Evolutionary conservation across 2,888 invertebrate genomes (phyloP).

Genomic region (Parnassius smintheus): DNA sequence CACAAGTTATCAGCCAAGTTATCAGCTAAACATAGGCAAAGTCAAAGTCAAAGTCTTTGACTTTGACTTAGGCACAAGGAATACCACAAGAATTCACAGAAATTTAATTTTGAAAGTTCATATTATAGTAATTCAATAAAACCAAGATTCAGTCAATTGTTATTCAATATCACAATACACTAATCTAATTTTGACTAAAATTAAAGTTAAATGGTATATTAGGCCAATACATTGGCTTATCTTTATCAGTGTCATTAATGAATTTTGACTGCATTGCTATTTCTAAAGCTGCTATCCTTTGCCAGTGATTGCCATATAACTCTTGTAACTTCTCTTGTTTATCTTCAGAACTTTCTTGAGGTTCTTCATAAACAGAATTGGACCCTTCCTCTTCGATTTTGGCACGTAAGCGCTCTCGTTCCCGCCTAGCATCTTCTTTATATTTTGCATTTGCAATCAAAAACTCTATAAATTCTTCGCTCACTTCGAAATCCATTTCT

Average conservation of each 20-base stretch:
- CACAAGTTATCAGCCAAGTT: too few species aligned
- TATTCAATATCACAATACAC: too few species aligned
- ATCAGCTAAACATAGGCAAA: too few species aligned
- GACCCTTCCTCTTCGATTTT: conserved; percentile 38
- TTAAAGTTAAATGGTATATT: conserved; percentile 83
- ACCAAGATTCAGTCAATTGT: too few species aligned
- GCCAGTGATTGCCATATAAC: conserved; percentile 84
- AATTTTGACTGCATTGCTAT: conserved; percentile 84
- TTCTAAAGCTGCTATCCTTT: conserved; percentile 87
- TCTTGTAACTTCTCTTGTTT: conserved; percentile 64
- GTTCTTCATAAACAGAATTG: conserved; percentile 40
- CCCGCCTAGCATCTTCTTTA: conserved; percentile 57
- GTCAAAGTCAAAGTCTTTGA: too few species aligned
- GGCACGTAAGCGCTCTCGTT: conserved; percentile 49
- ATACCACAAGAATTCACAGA: too few species aligned
- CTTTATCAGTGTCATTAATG: conserved; percentile 81
- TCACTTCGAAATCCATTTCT: conserved; percentile 55
- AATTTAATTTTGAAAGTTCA: too few species aligned
- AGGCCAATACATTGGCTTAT: conserved; percentile 86
- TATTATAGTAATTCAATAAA: too few species aligned
- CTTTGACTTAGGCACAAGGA: too few species aligned
- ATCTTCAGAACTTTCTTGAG: conserved; percentile 42
- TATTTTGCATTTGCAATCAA: conserved; percentile 82
- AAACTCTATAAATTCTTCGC: conserved; percentile 84
- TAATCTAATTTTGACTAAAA: conserved; percentile 34